Evolutionary conservation across 1,140 invertebrate genomes (phyloP).

Genomic region (Sinonovacula constricta): DNA sequence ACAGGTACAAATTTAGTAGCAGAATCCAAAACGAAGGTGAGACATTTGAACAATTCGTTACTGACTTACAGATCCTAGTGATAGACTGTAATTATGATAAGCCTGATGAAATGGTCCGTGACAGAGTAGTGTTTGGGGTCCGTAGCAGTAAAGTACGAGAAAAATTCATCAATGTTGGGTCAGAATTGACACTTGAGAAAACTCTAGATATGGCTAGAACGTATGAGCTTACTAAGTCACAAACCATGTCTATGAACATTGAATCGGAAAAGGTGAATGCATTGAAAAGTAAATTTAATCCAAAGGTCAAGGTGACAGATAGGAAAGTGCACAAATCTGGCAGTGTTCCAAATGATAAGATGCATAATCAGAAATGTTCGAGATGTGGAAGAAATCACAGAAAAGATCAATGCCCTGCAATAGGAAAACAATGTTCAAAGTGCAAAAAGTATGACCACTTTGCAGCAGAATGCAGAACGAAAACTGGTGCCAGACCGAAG

Average conservation of each 20-base stretch:
- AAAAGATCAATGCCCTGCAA: neutral
- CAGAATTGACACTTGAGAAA: constrained; percentile 15
- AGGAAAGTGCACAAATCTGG: no score
- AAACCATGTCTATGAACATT: constrained; percentile 10
- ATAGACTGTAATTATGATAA: constrained; percentile 25
- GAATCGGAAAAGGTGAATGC: neutral
- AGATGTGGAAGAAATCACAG: no score
- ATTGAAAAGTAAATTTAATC: no score
- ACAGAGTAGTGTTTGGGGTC: no score
- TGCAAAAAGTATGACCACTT: constrained; percentile 33
- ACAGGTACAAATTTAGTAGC: constrained; percentile 35
- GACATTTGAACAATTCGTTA: constrained; percentile 36
- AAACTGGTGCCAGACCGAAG: neutral
- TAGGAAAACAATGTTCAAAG: constrained; percentile 17
- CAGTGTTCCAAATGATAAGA: no score
- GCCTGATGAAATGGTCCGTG: constrained; percentile 27
- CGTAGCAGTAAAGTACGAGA: constrained; percentile 20
- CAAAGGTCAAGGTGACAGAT: no score
- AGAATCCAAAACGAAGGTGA: constrained; percentile 33
- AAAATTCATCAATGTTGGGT: constrained; percentile 12
- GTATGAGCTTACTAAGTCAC: constrained; percentile 21
- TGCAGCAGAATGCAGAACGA: constrained; percentile 12
- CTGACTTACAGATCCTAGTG: constrained; percentile 28
- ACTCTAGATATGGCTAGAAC: constrained; percentile 23
- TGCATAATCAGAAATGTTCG: no score